Percentiles rank a stretch among this genome's conserved stretches.
These are phyloP conservation scores for Struthidea cinerea DNA, from an alignment of 2,113 vertebrate genomes.

Conservation along the genomic window DNA sequence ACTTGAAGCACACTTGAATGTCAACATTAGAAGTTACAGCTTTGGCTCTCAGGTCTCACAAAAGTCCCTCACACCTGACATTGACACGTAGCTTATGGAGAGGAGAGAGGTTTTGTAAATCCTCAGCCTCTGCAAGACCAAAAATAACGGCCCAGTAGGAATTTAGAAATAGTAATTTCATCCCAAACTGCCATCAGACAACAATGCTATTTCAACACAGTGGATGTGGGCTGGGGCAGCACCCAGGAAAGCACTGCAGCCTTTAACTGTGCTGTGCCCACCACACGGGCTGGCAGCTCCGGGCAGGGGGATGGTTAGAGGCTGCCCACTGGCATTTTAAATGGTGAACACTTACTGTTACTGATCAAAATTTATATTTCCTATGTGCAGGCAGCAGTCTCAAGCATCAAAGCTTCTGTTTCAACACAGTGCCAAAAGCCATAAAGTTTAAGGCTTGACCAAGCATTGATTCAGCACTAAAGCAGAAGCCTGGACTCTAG, in stretches of 20 bases:
- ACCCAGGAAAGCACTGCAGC: neutral
- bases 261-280: neutral
- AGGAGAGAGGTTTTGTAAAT: neutral
- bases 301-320: neutral
- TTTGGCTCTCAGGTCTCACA: neutral
- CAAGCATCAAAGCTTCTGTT: constrained; percentile 68
- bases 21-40: neutral
- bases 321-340: constrained; percentile 30
- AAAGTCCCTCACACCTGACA: neutral
- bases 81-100: neutral
- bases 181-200: neutral
- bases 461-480: constrained; percentile 67
- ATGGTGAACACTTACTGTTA: constrained; percentile 42
- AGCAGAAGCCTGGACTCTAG: constrained; percentile 59
- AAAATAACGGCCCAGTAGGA: neutral
- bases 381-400: constrained; percentile 61
- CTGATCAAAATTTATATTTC: constrained; percentile 72
- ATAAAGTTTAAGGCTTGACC: constrained; percentile 74
- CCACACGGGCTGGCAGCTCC: neutral
- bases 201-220: neutral
- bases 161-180: constrained; percentile 12
- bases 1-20: neutral
- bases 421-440: constrained; percentile 64
- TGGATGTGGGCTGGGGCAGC: neutral
- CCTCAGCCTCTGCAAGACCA: neutral